Evolutionary conservation across 2,888 invertebrate genomes (phyloP), one percentile per base, ranked within the genome.

Genomic region (Drosophila prostipennis): DNA sequence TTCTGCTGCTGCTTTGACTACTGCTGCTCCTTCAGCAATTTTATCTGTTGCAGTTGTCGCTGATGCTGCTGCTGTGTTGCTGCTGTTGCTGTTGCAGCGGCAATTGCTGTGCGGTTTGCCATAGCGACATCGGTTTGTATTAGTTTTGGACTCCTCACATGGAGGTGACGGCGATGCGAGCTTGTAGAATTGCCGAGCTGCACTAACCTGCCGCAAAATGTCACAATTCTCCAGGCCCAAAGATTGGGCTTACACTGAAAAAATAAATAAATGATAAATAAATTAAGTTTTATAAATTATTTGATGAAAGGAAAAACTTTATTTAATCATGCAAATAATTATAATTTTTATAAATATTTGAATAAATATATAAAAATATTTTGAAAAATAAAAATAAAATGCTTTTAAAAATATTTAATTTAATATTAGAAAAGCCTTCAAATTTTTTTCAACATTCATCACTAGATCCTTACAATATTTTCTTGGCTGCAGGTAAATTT

Each of bases 81-180:
- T 43, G 37, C 11, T 36, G 53, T n/a, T 52, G 56, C 42, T 46
- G 54, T 23, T 55, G 53, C 51, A 55, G 77, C 77, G 79, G 87
- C 85, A 84, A 76, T 77, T 84, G 86, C 86, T 83, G 72, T 80
- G 87, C 77, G 75, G 80, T 76, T 79, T 64, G 49, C 51, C 23
- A 26, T 19, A 13, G 42, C 36, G 48, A 49, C 54, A 54, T 59
- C 42, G 34, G n/a, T 10, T 54, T 14, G 40, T 10, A 40, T 46
- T 19, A 26, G 36, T 19, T 13, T 26, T n/a, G 29, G n/a, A 29
- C 45, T 46, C 29, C 37, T 45, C n/a, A 26, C 34, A 36, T 61
- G 43, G 19, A 34, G 34, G 23, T 34, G 55, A 39, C 57, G 13
- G 39, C 14, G 53, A 8, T 29, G 26, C 14, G 32, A 16, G 14